These are phyloP conservation scores for Ormia ochracea DNA, from an alignment of 2,888 invertebrate species.

Conservation along the genomic window DNA sequence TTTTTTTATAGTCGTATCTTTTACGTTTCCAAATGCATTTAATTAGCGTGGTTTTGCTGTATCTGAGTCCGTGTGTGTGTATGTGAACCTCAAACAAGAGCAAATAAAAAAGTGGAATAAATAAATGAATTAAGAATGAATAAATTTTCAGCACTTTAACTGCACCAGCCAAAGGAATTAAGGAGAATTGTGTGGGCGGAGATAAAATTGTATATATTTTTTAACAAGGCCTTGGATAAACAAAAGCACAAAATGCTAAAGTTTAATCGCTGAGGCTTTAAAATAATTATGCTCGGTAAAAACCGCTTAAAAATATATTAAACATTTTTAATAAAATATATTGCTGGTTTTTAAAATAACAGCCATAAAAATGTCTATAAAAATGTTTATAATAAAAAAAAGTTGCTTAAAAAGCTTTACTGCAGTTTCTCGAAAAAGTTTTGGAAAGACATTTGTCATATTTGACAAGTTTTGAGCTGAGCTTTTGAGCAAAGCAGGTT, in stretches of 20 bases:
- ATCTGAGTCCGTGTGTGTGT: no score
- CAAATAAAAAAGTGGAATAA: background rate
- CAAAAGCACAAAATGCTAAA: background rate
- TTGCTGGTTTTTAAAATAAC: no score
- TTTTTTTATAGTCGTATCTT: conserved; percentile 3
- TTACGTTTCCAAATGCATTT: conserved; percentile 52
- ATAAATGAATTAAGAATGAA: conserved; percentile 4
- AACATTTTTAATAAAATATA: no score
- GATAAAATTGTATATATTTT: background rate
- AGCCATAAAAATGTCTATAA: no score
- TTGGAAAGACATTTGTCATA: no score
- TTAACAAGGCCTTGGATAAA: background rate
- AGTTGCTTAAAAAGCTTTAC: no score
- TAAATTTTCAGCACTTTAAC: conserved; percentile 27
- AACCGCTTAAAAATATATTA: no score
- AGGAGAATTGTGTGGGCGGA: background rate
- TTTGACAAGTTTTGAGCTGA: no score
- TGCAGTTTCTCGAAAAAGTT: no score
- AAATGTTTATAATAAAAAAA: no score
- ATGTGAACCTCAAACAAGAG: conserved; percentile 49
- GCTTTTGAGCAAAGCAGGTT: no score
- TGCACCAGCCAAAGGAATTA: conserved; percentile 3
- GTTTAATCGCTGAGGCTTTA: background rate
- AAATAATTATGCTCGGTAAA: background rate
- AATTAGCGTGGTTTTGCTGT: conserved; percentile 59